Conservation (phyloP, 1,140 invertebrate genomes). For the Leptinotarsa undecemlineata region DNA sequence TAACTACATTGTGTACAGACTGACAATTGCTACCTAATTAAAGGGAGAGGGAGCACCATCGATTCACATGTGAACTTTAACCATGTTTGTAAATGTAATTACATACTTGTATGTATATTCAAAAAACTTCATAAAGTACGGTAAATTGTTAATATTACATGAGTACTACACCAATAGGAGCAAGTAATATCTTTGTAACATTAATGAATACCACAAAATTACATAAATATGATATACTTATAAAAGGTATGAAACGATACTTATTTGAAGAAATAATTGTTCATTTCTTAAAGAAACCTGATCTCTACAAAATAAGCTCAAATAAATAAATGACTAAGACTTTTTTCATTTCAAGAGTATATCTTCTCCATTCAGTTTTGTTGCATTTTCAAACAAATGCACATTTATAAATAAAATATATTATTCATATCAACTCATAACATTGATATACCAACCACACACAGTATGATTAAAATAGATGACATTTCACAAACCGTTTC, state of each 20-base stretch:
- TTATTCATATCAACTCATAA: slow-evolving; percentile 54
- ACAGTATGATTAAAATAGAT: slow-evolving; percentile 56
- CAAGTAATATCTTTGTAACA: neutral
- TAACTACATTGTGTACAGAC: too few relatives aligned
- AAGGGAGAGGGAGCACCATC: too few relatives aligned
- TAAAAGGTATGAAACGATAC: neutral
- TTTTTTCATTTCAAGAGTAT: slow-evolving; percentile 24
- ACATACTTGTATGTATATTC: too few relatives aligned
- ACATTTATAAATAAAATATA: slow-evolving; percentile 42
- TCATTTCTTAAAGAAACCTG: neutral
- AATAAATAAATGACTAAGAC: slow-evolving; percentile 30
- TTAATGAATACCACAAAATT: neutral
- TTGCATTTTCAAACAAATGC: slow-evolving; percentile 56
- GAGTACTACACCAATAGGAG: neutral
- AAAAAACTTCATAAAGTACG: neutral
- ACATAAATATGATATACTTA: neutral
- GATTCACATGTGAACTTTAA: too few relatives aligned
- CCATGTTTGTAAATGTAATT: too few relatives aligned
- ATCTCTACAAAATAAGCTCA: slow-evolving; percentile 18
- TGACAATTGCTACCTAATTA: too few relatives aligned
- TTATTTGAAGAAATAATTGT: neutral
- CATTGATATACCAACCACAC: slow-evolving; percentile 58
- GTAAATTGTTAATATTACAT: slow-evolving; percentile 7
- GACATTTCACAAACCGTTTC: slow-evolving; percentile 44
- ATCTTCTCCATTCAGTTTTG: slow-evolving; percentile 32